Percentiles rank a stretch among this genome's conserved stretches.
Conservation (phyloP, 2,113 vertebrate species). For the Asarcornis scutulata region DNA sequence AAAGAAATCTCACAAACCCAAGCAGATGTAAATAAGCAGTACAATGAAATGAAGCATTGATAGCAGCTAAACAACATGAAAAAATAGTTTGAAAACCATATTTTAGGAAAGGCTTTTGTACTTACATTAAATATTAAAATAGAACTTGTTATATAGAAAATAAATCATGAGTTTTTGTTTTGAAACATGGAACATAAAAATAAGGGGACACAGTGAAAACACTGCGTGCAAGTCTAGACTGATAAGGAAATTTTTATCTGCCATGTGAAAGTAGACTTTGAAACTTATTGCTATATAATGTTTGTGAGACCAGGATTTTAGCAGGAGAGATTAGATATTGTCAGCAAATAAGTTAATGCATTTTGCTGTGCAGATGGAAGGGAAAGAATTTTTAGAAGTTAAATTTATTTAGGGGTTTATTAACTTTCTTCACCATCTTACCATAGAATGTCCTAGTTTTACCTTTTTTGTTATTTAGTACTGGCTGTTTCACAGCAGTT, state of each 20-base stretch:
- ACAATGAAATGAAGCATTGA: background rate
- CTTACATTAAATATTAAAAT: background rate
- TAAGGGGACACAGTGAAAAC: background rate
- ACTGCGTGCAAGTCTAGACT: background rate
- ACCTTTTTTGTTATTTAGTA: background rate
- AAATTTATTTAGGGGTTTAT: background rate
- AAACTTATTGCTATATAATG: fast-evolving
- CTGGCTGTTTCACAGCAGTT: background rate
- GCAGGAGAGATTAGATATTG: background rate
- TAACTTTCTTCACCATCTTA: background rate
- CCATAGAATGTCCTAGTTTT: background rate
- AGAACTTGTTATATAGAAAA: background rate
- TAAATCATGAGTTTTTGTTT: background rate
- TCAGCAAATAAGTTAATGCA: background rate
- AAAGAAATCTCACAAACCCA: background rate
- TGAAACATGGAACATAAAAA: background rate
- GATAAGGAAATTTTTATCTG: background rate
- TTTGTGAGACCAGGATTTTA: background rate
- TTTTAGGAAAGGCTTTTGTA: background rate
- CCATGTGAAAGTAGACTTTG: background rate
- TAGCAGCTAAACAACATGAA: background rate
- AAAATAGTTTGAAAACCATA: background rate
- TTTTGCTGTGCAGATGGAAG: background rate
- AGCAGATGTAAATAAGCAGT: background rate
- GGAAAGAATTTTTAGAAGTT: background rate